Percentiles rank a stretch among this genome's conserved stretches.
Conservation (phyloP, 2,888 invertebrate species). For the Dryococelus australis region DNA sequence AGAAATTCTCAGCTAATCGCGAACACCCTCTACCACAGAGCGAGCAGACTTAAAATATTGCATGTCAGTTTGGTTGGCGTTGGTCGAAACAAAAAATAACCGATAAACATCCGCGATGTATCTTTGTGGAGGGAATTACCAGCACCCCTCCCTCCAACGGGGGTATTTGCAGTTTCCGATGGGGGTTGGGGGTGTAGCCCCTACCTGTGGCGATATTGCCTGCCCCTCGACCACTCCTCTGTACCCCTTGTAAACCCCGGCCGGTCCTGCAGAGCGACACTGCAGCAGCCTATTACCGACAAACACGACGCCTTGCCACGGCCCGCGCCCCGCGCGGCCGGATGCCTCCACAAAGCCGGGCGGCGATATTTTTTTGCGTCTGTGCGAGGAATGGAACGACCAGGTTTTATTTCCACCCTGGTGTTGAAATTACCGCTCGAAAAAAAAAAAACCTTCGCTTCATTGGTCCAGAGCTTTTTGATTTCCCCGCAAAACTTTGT, state of each 20-base stretch:
- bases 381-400: not conserved
- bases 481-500: conserved; percentile 27
- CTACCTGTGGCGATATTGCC: conserved; percentile 2
- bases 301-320: not conserved
- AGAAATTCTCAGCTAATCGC: too few relatives aligned
- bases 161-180: not conserved
- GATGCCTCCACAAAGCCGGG: conserved; percentile 25
- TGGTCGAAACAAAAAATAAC: conserved; percentile 21
- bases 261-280: not conserved
- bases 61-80: not conserved
- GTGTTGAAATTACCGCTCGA: conserved; percentile 22
- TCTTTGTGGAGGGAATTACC: too few relatives aligned
- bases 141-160: not conserved
- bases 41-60: not conserved
- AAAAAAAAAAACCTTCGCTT: conserved; percentile 24
- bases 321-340: not conserved
- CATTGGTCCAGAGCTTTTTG: conserved; percentile 25
- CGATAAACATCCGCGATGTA: conserved; percentile 18
- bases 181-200: not conserved
- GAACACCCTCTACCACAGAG: not conserved
- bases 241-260: not conserved
- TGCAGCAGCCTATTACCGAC: not conserved
- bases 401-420: conserved; percentile 12
- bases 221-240: not conserved
- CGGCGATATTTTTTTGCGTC: not conserved